Evolutionary conservation across 2,888 invertebrate species (phyloP), one percentile per base, ranked within the genome.

Genomic region (Encarsia formosa): DNA sequence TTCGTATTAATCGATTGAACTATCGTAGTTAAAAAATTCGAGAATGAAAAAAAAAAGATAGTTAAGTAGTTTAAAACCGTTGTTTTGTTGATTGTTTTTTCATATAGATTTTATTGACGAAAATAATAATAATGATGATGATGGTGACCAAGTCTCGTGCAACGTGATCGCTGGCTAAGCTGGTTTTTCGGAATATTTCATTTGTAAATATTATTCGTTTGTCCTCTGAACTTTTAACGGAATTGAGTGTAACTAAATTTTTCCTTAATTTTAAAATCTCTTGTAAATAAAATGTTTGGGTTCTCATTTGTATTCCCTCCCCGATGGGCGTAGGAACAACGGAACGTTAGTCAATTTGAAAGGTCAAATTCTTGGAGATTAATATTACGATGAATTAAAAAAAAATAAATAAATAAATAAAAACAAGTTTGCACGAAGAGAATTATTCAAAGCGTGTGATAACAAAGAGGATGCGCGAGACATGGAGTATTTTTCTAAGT

Each of bases 401-500:
- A 24, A 42, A 41, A 29, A n/a, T 22, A 41, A 15, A 26, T 19
- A 42, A 24, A 29, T 20, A 44, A 37, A 37, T 32, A 19, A 41
- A 43, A 41, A 37, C 22, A n/a, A 31, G 43, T 42, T 45, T 18
- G 38, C 46, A 49, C 51, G 35, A 34, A 26, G 54, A 51, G 50
- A 50, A 53, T 53, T 56, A 34, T 16, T 16, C 3, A 39, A 40
- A 46, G 13, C 16, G 19, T 18, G 15, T 16, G 32, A 24, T 6
- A 43, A 20, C 18, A 31, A 20, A 2, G 34, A 45, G 58, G 54
- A 37, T 53, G 61, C 49, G 61, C 61, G 65, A 64, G 67, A 63
- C 65, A 60, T 68, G 68, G 66, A 71, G 63, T 73, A 72, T 72
- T 72, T 71, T 73, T 73, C 70, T 73, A 71, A 73, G 67, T 73